Base-by-base conservation (phyloP, 2,113 vertebrate species). In the Callipepla californica region DNA sequence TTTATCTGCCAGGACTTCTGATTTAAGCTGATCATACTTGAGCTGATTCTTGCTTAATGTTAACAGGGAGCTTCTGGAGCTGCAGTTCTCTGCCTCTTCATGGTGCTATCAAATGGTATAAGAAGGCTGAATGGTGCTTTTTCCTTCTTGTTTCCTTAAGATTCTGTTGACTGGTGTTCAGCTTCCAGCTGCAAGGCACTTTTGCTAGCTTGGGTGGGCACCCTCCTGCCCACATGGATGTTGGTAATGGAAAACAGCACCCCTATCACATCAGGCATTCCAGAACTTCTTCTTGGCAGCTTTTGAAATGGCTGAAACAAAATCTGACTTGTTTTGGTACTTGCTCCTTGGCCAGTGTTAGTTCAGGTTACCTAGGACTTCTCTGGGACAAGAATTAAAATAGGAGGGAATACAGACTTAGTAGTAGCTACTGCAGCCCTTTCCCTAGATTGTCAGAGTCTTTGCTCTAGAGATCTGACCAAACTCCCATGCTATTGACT, bases 121-220 rank as follows among this genome's bases (percentile, higher is more conserved):
- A 89, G 47, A 81, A 93, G 74, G 23, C 65, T 40, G 68, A 94
- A 73, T 66, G 76, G 76, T 95, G 82, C 87, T 92, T 93, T 94
- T 84, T 73, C 38, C 59, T 86, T 70, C 62, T 79, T 92, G 15
- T 70, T 40, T 93, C 48, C 28, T 88, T 15, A 62, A 93, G 58
- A 45, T 93, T 45, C n/a, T 76, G 13, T 76, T 86, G 69, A 89
- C 36, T 65, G 75, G 45, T 83, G 93, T 79, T 91, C 85, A 83
- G 11, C 83, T 51, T 94, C 69, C 73, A 73, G 58, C 58, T 84
- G 75, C 3, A 10, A 81, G 87, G 69, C 76, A 72, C 62, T 79
- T 40, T 74, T 86, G 48, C 65, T 88, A 51, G 77, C 73, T 93
- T 76, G 90, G 87, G 68, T 91, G 87, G 96, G 57, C 62, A 45